phyloP scores from a whole-genome alignment of 2,797 vertebrate species.

The Gambelia wislizenii region DNA sequence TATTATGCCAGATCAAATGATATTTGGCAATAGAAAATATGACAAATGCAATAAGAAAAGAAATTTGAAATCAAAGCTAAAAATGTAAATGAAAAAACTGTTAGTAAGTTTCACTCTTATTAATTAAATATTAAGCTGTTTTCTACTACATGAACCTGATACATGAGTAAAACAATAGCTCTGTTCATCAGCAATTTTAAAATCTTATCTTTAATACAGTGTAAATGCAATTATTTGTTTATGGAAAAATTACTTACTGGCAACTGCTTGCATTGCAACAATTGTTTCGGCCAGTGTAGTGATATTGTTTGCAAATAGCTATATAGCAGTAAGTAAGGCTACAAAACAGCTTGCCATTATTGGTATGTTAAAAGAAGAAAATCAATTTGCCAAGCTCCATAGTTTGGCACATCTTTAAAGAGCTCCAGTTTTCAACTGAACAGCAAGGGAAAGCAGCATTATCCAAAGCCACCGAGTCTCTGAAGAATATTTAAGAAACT shows the following conservation, averaged over 20 bases:
- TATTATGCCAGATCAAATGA: not conserved
- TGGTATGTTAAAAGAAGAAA: constrained; percentile 27
- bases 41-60: not conserved
- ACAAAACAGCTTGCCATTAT: constrained; percentile 25
- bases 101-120: not conserved
- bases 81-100: constrained; percentile 25
- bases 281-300: not conserved
- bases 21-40: not conserved
- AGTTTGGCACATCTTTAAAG: constrained; percentile 27
- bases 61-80: constrained; percentile 15
- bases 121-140: constrained; percentile 19
- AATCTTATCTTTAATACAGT: constrained; percentile 17
- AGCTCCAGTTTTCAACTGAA: not conserved
- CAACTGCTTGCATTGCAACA: constrained; percentile 32
- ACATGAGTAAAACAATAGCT: not conserved
- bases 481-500: not conserved
- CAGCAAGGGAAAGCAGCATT: not conserved
- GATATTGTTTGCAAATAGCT: constrained; percentile 29
- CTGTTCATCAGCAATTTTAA: constrained; percentile 7
- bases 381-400: constrained; percentile 26
- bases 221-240: not conserved
- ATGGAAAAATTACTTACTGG: constrained; percentile 28
- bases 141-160: not conserved
- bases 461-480: not conserved
- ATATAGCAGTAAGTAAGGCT: not conserved